These are phyloP conservation scores for Hydractinia symbiolongicarpus DNA, from an alignment of 30 jellyfish, hydroid and myxozoan species.

Conservation along the genomic window DNA sequence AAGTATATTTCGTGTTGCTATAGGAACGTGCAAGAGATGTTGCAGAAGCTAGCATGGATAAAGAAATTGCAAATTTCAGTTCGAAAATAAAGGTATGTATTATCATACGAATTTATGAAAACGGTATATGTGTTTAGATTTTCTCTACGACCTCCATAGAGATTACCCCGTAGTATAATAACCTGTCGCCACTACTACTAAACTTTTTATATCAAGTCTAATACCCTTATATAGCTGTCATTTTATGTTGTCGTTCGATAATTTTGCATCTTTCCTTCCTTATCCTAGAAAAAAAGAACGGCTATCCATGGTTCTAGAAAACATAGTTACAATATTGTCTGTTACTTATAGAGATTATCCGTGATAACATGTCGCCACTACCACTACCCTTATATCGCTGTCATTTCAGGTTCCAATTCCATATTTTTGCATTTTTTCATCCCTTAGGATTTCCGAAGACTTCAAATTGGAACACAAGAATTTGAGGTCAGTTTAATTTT, in stretches of 20 bases:
- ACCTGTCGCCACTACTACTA: too few relatives aligned
- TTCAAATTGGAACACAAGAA: slow-evolving; percentile 21
- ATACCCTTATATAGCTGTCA: neutral
- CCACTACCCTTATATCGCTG: neutral
- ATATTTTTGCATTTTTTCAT: neutral
- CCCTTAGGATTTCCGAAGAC: neutral
- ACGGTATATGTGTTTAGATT: neutral
- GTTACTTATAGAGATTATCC: too few relatives aligned
- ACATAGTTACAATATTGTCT: too few relatives aligned
- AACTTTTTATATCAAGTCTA: too few relatives aligned
- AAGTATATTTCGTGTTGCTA: neutral
- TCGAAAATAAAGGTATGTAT: slow-evolving; percentile 8
- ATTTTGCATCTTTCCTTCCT: neutral
- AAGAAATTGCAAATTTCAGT: slow-evolving; percentile 56
- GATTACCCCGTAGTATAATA: too few relatives aligned
- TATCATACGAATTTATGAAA: neutral
- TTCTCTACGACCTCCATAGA: too few relatives aligned
- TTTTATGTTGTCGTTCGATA: neutral
- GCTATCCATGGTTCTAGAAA: too few relatives aligned
- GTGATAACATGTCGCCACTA: too few relatives aligned
- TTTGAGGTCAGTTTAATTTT: slow-evolving; percentile 12
- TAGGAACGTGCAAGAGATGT: slow-evolving; percentile 95
- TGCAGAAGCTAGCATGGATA: slow-evolving; percentile 88
- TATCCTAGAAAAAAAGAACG: too few relatives aligned
- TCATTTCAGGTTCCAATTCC: neutral